Conservation (phyloP, 2,888 invertebrate genomes). For the Limnephilus lunatus region DNA sequence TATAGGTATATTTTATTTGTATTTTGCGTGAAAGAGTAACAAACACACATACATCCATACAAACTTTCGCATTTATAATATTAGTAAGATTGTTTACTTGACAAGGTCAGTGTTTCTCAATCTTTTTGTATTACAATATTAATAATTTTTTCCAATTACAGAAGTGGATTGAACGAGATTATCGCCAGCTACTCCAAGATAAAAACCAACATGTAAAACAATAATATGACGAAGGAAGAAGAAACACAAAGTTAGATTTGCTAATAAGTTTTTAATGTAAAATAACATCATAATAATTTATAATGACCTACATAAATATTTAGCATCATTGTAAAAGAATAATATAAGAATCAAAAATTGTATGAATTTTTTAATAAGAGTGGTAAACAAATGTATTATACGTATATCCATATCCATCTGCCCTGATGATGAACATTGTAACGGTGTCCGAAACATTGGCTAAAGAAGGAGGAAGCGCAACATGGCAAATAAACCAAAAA, state of each 20-base stretch:
- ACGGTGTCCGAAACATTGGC: too few species aligned
- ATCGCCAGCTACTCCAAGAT: slow-evolving; percentile 44
- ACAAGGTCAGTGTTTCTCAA: too few species aligned
- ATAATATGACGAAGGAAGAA: neutral
- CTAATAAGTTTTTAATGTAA: neutral
- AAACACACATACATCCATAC: too few species aligned
- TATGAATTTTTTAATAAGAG: neutral
- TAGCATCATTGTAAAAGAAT: neutral
- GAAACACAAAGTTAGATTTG: neutral
- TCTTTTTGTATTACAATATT: slow-evolving; percentile 23
- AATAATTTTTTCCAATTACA: slow-evolving; percentile 54
- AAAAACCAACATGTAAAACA: slow-evolving; percentile 22
- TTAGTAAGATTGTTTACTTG: too few species aligned
- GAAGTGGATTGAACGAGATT: slow-evolving; percentile 63
- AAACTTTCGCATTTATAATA: too few species aligned
- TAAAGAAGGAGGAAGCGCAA: too few species aligned
- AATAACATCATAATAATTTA: neutral
- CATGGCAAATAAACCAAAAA: too few species aligned
- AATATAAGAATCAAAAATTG: neutral
- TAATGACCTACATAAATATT: neutral
- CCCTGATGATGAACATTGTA: too few species aligned
- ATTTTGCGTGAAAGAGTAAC: too few species aligned
- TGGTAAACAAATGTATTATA: too few species aligned
- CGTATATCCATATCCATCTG: too few species aligned
- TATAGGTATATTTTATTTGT: too few species aligned